phyloP scores from a whole-genome alignment of 2,888 invertebrate species.

The Aphrophora alni region DNA sequence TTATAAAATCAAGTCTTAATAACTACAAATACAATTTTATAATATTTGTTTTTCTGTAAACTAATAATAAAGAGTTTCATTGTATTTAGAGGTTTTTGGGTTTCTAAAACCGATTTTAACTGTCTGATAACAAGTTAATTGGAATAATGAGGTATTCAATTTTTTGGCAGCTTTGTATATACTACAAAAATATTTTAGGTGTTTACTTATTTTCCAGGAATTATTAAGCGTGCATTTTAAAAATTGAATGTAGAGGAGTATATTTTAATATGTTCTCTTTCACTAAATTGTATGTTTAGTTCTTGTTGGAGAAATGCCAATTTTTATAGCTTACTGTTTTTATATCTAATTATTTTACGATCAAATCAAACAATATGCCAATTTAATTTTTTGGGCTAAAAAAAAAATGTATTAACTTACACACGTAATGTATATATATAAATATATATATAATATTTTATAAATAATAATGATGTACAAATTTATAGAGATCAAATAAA shows the following conservation, averaged over 20 bases:
- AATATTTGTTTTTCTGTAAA: no score
- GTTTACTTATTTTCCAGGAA: no score
- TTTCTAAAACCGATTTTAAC: no score
- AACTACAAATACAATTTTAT: no score
- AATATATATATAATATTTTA: not conserved
- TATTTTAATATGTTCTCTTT: not conserved
- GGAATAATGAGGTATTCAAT: no score
- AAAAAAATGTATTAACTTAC: not conserved
- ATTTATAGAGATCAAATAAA: not conserved
- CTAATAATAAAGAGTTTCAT: no score
- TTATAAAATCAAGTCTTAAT: not conserved
- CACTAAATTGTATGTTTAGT: not conserved
- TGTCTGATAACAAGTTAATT: no score
- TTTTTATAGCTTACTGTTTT: not conserved
- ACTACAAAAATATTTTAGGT: not conserved
- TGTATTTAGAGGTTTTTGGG: no score
- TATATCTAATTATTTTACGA: not conserved
- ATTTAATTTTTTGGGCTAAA: not conserved
- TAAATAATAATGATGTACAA: not conserved
- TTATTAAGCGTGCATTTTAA: no score
- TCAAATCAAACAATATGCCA: not conserved
- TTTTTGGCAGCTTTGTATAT: not conserved
- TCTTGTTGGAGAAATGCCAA: not conserved
- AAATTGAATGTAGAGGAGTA: no score
- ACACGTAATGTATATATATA: not conserved